Percentiles rank a stretch among this genome's conserved stretches.
Evolutionary conservation across 2,888 invertebrate species (phyloP).

Genomic region (Drosophila kuntzei): DNA sequence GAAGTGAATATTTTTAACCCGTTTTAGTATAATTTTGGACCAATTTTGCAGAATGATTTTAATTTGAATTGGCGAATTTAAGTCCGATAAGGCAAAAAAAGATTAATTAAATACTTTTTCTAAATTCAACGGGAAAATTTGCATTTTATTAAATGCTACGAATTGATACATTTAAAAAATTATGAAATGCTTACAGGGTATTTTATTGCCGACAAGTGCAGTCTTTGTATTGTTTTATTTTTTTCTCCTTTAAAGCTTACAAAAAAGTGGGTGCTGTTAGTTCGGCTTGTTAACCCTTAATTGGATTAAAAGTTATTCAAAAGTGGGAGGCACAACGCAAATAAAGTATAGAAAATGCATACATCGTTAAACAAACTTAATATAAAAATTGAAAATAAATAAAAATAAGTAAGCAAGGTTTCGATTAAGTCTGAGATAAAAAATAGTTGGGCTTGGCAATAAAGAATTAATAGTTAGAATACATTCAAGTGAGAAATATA

Average conservation of each 20-base stretch:
- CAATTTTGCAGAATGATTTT: too few species aligned
- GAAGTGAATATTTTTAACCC: too few species aligned
- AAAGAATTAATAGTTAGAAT: not conserved
- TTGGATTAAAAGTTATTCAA: conserved; percentile 17
- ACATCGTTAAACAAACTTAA: not conserved
- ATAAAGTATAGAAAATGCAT: not conserved
- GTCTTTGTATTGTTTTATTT: not conserved
- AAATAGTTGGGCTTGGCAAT: too few species aligned
- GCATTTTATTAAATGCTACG: too few species aligned
- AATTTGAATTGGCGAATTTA: too few species aligned
- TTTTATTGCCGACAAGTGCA: not conserved
- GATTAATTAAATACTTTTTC: too few species aligned
- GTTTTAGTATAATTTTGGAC: too few species aligned
- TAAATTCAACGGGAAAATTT: too few species aligned
- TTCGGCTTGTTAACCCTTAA: conserved; percentile 2
- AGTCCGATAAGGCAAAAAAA: too few species aligned
- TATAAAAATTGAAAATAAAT: not conserved
- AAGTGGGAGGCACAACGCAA: not conserved
- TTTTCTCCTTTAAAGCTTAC: not conserved
- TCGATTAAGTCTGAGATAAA: not conserved
- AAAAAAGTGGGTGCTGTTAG: conserved; percentile 7
- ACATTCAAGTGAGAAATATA: not conserved
- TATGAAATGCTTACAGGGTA: not conserved
- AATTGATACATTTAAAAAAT: too few species aligned
- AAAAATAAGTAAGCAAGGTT: not conserved